Conservation (phyloP, 2,888 invertebrate species). For the Listrodromus nycthemerus region DNA sequence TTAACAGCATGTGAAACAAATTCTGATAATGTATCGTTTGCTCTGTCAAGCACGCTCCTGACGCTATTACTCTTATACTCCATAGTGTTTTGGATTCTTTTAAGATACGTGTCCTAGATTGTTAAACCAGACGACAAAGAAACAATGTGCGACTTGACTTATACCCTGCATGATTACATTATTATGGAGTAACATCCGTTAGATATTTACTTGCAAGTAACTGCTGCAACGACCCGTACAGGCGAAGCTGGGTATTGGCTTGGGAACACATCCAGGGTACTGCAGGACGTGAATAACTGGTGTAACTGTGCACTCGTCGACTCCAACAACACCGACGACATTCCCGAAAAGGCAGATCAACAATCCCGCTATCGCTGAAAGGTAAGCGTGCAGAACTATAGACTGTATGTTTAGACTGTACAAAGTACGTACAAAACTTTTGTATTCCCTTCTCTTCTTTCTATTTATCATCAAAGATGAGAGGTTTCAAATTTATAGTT, state of each 20-base stretch:
- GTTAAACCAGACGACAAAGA: not conserved
- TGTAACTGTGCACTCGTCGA: constrained; percentile 95
- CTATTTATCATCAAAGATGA: too few species aligned
- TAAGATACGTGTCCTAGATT: not conserved
- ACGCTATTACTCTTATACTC: too few species aligned
- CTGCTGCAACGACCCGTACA: constrained; percentile 96
- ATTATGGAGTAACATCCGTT: not conserved
- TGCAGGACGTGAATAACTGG: constrained; percentile 96
- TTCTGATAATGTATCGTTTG: too few species aligned
- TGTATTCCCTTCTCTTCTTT: not conserved
- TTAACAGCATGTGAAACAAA: too few species aligned
- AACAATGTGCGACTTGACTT: not conserved
- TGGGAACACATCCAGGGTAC: constrained; percentile 96
- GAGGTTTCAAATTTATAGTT: too few species aligned
- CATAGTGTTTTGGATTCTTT: too few species aligned
- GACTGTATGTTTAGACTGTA: not conserved
- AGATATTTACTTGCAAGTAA: constrained; percentile 91
- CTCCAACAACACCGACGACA: constrained; percentile 81
- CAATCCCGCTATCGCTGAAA: constrained; percentile 72
- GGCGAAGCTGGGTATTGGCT: constrained; percentile 96
- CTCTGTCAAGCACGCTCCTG: too few species aligned
- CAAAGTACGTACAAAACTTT: not conserved
- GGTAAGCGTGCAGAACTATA: constrained; percentile 71
- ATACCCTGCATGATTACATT: not conserved
- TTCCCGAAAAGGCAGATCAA: constrained; percentile 72